Conservation (phyloP, 2,797 vertebrate genomes). For the Notamacropus eugenii region DNA sequence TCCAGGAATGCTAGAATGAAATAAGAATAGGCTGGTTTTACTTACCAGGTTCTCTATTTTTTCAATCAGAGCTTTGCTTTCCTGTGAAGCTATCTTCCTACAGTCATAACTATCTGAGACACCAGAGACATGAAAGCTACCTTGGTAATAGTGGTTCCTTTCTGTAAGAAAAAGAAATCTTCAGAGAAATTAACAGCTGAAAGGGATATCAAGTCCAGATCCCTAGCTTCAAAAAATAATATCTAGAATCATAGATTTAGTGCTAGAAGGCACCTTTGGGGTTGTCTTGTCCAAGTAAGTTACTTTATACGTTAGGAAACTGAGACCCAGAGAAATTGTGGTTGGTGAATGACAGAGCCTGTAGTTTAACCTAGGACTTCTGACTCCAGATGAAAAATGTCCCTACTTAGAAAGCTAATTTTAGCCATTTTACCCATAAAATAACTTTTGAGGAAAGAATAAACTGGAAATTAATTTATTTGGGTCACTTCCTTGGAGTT, state of each 20-base stretch:
- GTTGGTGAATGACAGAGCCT: neutral
- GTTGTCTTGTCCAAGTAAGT: neutral
- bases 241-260: neutral
- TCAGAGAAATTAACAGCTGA: conserved; percentile 7
- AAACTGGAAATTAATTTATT: neutral
- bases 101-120: conserved; percentile 47
- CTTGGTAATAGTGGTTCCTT: conserved; percentile 56
- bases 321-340: neutral
- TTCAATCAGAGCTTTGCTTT: conserved; percentile 32
- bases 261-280: neutral
- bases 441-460: neutral
- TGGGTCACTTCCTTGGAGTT: neutral
- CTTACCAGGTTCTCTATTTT: conserved; percentile 61
- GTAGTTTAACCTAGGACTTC: neutral
- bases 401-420: neutral
- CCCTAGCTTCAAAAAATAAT: conserved; percentile 13
- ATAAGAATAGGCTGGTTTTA: neutral
- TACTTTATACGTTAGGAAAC: neutral
- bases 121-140: conserved; percentile 62
- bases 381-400: neutral
- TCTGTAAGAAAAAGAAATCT: conserved; percentile 46
- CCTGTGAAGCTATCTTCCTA: conserved; percentile 53
- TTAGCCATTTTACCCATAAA: neutral
- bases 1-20: conserved; percentile 24
- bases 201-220: neutral